Base-by-base conservation (phyloP, 2,797 vertebrate species). In the Bovichtus variegatus region DNA sequence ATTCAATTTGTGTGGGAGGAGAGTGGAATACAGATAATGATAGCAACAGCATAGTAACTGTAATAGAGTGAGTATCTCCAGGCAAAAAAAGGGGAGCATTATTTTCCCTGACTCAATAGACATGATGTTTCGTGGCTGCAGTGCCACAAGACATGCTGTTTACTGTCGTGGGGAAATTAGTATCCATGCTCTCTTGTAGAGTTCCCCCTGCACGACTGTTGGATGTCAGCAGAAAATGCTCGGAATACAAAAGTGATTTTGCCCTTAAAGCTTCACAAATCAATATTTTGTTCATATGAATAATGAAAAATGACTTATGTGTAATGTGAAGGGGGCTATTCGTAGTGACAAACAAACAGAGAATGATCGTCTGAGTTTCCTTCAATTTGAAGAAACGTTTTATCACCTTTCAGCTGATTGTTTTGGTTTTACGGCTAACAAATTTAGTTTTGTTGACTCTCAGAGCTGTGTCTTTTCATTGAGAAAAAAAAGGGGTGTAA, bases 1-100 rank as follows among this genome's bases (percentile, higher is more conserved):
- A 8, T 68, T 76, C 38, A 55, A 58, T 78, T 61, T 51, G 60
- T 68, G 83, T 87, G 82, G 78, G 81, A 79, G 64, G 77, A 66
- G 50, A 76, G 46, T 23, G 67, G 68, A 70, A 66, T 31, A 31
- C 38, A 76, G 67, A 76, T 76, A 80, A 84, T 81, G 81, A 88
- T 63, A 66, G 79, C 47, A 77, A 66, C 78, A 62, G 71, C 49
- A 59, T 46, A 46, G 74, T 66, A 72, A 71, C 69, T 59, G 65
- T 62, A 66, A 61, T n/a, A 41, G 64, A 64, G 61, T 9, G 64
- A 78, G 62, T 46, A 62, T 80, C 75, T 80, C 36, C 31, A 54
- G 80, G 82, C 80, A 61, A 62, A 59, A n/a, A 57, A 59, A 31
- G 29, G n/a, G 38, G 59, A 25, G 47, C 53, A 51, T 78, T 54